A percentile compares a stretch with the other conserved stretches of the same genome.
These are phyloP conservation scores for Chrysolina americana DNA, from an alignment of 2,888 invertebrate species.

Conservation along the genomic window DNA sequence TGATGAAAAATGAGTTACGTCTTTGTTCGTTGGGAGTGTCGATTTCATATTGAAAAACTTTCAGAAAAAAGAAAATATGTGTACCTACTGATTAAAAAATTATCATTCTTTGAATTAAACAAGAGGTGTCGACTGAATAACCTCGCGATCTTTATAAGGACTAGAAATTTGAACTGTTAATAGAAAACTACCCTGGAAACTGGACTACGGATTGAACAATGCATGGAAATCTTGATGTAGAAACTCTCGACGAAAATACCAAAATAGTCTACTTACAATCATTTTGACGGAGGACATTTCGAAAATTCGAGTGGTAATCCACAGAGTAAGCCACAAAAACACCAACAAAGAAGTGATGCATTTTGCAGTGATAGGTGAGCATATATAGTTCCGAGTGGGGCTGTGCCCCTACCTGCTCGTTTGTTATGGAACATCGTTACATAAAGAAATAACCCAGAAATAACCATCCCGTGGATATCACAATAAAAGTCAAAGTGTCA, in stretches of 20 bases:
- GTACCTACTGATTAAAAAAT: too few relatives aligned
- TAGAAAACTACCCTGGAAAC: too few relatives aligned
- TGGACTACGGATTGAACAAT: too few relatives aligned
- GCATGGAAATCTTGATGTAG: too few relatives aligned
- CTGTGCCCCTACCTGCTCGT: constrained; percentile 20
- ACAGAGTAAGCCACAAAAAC: constrained; percentile 52
- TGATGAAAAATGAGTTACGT: too few relatives aligned
- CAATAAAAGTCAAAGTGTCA: constrained; percentile 19
- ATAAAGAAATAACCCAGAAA: constrained; percentile 30
- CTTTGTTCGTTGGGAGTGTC: too few relatives aligned
- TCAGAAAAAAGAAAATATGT: too few relatives aligned
- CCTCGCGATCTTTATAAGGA: too few relatives aligned
- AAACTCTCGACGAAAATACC: not conserved
- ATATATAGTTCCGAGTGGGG: constrained; percentile 42
- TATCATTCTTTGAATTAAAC: too few relatives aligned
- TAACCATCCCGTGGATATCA: constrained; percentile 22
- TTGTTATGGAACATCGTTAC: constrained; percentile 25
- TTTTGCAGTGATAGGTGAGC: constrained; percentile 32
- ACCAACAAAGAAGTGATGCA: constrained; percentile 44
- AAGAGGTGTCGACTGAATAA: too few relatives aligned
- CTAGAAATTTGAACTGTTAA: too few relatives aligned
- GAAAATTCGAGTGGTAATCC: constrained; percentile 47
- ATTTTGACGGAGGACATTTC: constrained; percentile 55
- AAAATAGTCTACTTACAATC: constrained; percentile 48
- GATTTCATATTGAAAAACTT: too few relatives aligned